Evolutionary conservation across 2,888 invertebrate genomes (phyloP).

Genomic region (Chalcis sispes): DNA sequence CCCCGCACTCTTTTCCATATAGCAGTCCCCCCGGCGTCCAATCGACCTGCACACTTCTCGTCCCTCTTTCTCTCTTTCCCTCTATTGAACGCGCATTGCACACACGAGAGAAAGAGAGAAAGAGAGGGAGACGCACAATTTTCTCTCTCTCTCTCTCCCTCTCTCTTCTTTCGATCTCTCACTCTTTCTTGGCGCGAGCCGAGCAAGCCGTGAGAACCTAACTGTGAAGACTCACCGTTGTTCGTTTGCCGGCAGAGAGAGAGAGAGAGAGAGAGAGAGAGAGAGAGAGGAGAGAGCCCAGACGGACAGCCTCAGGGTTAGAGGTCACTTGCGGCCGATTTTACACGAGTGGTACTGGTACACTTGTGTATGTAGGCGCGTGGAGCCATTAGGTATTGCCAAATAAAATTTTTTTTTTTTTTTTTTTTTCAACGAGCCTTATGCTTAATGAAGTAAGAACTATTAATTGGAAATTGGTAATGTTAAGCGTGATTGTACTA

Average conservation of each 20-base stretch:
- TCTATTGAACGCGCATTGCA: neutral
- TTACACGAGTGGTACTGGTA: constrained; percentile 62
- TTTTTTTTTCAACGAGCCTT: too few species aligned
- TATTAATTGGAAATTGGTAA: too few species aligned
- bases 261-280: constrained; percentile 28
- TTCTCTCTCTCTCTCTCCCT: too few species aligned
- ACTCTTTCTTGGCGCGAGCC: constrained; percentile 46
- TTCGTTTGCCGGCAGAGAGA: constrained; percentile 54
- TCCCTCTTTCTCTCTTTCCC: constrained; percentile 6
- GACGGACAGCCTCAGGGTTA: constrained; percentile 66
- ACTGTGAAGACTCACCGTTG: constrained; percentile 71
- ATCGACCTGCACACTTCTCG: constrained; percentile 58
- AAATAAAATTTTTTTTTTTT: constrained; percentile 24
- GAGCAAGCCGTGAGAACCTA: constrained; percentile 74
- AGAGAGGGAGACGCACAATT: too few species aligned
- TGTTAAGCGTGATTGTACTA: too few species aligned
- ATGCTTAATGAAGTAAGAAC: too few species aligned
- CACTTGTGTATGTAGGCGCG: neutral
- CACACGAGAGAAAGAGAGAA: too few species aligned
- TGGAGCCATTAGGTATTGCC: constrained; percentile 56
- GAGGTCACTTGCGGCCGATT: constrained; percentile 69
- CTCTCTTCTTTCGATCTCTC: too few species aligned
- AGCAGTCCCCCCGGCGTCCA: constrained; percentile 58
- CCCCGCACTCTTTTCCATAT: constrained; percentile 24
- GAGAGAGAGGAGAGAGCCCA: constrained; percentile 49